Evolutionary conservation across 2,113 vertebrate genomes (phyloP).

Genomic region (Jacana jacana): DNA sequence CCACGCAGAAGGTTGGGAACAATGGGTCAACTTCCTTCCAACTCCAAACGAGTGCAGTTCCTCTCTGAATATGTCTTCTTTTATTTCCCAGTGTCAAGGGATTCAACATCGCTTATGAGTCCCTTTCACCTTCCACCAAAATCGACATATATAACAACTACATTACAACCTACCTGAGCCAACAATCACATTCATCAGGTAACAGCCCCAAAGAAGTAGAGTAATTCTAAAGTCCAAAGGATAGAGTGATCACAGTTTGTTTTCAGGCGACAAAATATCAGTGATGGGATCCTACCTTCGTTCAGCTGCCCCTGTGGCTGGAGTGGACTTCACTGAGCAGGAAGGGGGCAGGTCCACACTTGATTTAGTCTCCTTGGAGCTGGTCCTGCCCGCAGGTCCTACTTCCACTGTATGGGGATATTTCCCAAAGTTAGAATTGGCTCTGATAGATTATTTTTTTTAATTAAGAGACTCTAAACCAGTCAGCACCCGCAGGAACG

Average conservation of each 20-base stretch:
- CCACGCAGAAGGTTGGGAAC: neutral
- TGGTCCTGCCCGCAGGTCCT: neutral
- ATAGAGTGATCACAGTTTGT: neutral
- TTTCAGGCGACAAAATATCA: neutral
- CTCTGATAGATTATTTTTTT: too few relatives aligned
- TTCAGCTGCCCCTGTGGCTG: neutral
- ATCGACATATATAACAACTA: neutral
- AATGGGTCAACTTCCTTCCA: neutral
- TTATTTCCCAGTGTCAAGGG: conserved; percentile 1
- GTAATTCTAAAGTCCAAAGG: neutral
- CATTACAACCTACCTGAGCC: neutral
- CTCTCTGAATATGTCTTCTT: neutral
- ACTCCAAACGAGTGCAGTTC: neutral
- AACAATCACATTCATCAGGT: neutral
- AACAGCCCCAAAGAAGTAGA: neutral
- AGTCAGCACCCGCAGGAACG: neutral
- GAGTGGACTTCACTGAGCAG: neutral
- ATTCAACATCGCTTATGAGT: neutral
- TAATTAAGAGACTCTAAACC: too few relatives aligned
- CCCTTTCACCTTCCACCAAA: neutral
- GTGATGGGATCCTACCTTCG: neutral
- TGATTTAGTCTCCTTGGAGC: neutral
- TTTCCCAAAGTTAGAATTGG: neutral
- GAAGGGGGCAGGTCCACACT: neutral
- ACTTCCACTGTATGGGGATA: neutral